These are phyloP conservation scores for Lutjanus erythropterus DNA, from an alignment of 2,113 vertebrate species.

Conservation along the genomic window DNA sequence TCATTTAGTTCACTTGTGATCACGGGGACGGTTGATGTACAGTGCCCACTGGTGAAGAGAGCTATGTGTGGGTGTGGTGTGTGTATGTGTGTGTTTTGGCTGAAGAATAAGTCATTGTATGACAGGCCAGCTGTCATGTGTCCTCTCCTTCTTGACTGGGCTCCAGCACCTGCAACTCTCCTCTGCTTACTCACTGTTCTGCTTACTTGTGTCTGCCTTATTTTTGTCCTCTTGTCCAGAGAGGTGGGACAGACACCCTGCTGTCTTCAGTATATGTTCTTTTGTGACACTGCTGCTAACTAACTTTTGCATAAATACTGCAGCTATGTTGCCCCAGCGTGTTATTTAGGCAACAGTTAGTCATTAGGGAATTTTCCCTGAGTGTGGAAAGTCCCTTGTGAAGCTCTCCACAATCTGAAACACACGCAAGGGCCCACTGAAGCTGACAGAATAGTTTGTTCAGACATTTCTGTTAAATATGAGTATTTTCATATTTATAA, in stretches of 20 bases:
- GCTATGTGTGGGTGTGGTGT: not conserved
- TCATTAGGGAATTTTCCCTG: conserved; percentile 35
- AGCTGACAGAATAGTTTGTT: not conserved
- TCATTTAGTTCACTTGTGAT: conserved; percentile 11
- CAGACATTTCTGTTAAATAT: not conserved
- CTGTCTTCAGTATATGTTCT: conserved; percentile 9
- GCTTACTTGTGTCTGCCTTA: conserved; percentile 28
- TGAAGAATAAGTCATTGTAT: conserved; percentile 78
- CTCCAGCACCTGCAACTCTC: conserved; percentile 70
- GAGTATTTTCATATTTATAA: not conserved
- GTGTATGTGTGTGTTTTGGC: conserved; percentile 17
- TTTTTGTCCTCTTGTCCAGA: conserved; percentile 41
- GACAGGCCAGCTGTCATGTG: conserved; percentile 78
- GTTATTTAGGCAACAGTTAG: conserved; percentile 36
- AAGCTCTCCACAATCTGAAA: conserved; percentile 6
- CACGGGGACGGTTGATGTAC: conserved; percentile 22
- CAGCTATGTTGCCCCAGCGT: conserved; percentile 13
- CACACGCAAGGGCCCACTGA: not conserved
- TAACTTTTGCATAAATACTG: conserved; percentile 21
- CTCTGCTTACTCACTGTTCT: conserved; percentile 66
- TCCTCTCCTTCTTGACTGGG: conserved; percentile 66
- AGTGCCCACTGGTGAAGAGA: conserved; percentile 16
- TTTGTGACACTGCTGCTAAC: conserved; percentile 8
- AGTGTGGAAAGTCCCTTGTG: conserved; percentile 46
- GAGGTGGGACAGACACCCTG: conserved; percentile 34